Percentiles rank a stretch among this genome's conserved stretches.
These are phyloP conservation scores for Macquaria australasica DNA, from an alignment of 2,113 vertebrate genomes.

Conservation along the genomic window DNA sequence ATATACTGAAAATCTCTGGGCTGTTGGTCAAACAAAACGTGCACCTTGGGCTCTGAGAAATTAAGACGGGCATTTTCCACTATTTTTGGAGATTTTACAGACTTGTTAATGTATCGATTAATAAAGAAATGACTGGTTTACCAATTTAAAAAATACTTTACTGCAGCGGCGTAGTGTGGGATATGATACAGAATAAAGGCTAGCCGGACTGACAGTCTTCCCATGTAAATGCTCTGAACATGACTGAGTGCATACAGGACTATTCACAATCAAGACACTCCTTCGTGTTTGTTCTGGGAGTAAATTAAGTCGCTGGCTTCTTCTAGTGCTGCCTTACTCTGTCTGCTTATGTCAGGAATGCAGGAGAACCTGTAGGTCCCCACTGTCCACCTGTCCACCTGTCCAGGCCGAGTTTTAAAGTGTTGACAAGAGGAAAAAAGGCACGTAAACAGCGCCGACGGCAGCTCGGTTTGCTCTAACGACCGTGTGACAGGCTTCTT, in stretches of 20 bases:
- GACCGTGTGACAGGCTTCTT: background rate
- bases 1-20: background rate
- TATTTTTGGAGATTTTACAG: background rate
- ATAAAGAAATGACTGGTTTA: background rate
- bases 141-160: background rate
- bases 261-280: background rate
- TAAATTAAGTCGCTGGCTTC: background rate
- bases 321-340: background rate
- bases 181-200: background rate
- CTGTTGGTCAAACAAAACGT: background rate
- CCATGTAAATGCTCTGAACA: background rate
- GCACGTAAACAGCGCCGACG: constrained; percentile 13
- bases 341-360: constrained; percentile 60
- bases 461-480: background rate
- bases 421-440: constrained; percentile 2
- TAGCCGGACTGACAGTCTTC: background rate
- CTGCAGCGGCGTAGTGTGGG: too few species aligned
- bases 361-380: constrained; percentile 47
- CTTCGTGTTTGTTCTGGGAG: background rate
- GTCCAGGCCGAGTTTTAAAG: constrained; percentile 9
- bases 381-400: constrained; percentile 2
- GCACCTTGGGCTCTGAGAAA: background rate
- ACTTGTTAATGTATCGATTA: background rate
- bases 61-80: background rate
- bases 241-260: background rate